Evolutionary conservation across 2,797 vertebrate species (phyloP).

Genomic region (Coreius guichenoti): DNA sequence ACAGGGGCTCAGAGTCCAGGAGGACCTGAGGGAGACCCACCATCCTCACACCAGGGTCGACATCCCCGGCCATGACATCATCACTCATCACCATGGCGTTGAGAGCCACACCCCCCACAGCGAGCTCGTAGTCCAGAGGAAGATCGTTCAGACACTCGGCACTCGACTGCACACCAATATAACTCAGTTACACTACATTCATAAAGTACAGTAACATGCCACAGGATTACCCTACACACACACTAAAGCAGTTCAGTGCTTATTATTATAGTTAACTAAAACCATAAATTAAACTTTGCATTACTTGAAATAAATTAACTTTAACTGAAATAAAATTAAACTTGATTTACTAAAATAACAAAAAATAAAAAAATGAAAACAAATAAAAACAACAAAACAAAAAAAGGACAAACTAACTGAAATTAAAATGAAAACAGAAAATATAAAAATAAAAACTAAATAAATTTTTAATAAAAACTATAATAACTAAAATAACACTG

Average conservation of each 20-base stretch:
- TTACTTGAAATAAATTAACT: background rate
- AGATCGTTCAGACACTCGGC: slow-evolving; percentile 93
- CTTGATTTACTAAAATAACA: background rate
- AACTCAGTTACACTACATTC: background rate
- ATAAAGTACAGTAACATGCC: background rate
- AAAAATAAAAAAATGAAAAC: background rate
- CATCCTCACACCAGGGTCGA: slow-evolving; percentile 77
- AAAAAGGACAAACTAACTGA: background rate
- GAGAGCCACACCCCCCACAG: slow-evolving; percentile 77
- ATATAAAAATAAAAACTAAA: background rate
- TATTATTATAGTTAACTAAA: background rate
- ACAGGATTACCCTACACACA: background rate
- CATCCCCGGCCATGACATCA: slow-evolving; percentile 46
- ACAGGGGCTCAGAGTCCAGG: slow-evolving; percentile 81
- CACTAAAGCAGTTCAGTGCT: no score
- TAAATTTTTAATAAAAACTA: background rate
- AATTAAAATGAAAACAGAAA: background rate
- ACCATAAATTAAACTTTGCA: background rate
- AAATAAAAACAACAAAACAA: background rate
- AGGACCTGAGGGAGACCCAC: slow-evolving; percentile 89
- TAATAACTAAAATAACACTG: no score
- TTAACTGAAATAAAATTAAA: background rate
- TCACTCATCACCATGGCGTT: slow-evolving; percentile 81
- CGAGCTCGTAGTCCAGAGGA: slow-evolving; percentile 88
- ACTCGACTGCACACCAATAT: slow-evolving; percentile 80